These are phyloP conservation scores for Lepus europaeus DNA, from an alignment of 2,113 vertebrate species.

Conservation along the genomic window DNA sequence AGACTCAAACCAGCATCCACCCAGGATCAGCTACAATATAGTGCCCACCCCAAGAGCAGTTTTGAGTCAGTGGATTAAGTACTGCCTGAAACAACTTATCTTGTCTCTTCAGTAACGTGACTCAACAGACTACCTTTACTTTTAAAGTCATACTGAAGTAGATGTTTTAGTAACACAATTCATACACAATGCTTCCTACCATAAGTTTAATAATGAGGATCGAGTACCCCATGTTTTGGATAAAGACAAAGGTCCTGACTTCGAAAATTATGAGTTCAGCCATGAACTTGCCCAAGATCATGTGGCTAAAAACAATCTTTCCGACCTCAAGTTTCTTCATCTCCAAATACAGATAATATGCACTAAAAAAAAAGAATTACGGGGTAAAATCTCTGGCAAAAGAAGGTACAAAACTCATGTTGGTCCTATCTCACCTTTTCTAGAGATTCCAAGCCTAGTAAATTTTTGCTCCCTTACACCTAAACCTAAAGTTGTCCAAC, in stretches of 20 bases:
- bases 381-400: background rate
- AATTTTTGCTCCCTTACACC: slow-evolving; percentile 6
- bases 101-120: background rate
- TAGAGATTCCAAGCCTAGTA: background rate
- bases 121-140: background rate
- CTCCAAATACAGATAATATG: background rate
- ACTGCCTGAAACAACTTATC: background rate
- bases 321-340: background rate
- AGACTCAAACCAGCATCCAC: no score
- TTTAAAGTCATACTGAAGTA: slow-evolving; percentile 33
- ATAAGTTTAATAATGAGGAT: slow-evolving; percentile 4
- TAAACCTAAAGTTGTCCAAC: slow-evolving; percentile 4
- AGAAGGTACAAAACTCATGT: slow-evolving; percentile 8
- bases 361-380: background rate
- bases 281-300: background rate
- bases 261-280: slow-evolving; percentile 41
- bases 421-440: background rate
- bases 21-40: no score
- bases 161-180: slow-evolving; percentile 25
- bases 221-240: slow-evolving; percentile 17
- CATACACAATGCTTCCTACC: slow-evolving; percentile 9
- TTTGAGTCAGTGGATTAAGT: background rate
- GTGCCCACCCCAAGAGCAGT: background rate
- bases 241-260: slow-evolving; percentile 13
- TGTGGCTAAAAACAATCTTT: slow-evolving; percentile 8